These are phyloP conservation scores for Aporrectodea caliginosa DNA, from an alignment of 1,140 invertebrate species.

Conservation along the genomic window DNA sequence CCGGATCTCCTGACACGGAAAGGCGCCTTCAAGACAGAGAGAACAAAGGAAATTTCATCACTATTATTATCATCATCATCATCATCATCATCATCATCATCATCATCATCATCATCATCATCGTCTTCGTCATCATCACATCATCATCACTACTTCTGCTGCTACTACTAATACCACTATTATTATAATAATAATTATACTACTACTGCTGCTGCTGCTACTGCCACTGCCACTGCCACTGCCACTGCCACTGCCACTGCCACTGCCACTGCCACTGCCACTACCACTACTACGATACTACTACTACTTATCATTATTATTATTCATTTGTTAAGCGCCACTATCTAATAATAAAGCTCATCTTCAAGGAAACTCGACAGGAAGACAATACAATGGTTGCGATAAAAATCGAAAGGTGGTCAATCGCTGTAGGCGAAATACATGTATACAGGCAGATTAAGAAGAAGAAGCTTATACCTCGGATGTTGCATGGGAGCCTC, in stretches of 20 bases:
- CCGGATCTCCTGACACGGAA: constrained; percentile 62
- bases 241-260: neutral
- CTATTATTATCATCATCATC: neutral
- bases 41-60: no score
- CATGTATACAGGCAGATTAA: no score
- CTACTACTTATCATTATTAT: no score
- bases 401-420: no score
- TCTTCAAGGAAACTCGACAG: no score
- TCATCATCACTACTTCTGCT: neutral
- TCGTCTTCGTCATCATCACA: neutral
- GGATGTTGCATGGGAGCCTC: no score
- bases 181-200: neutral
- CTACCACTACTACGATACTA: constrained; percentile 4
- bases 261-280: neutral
- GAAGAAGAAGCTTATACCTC: no score
- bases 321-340: no score
- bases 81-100: neutral
- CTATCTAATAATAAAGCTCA: no score
- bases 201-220: neutral
- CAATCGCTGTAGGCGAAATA: no score
- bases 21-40: no score
- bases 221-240: neutral
- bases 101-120: neutral
- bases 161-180: neutral
- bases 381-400: no score